Evolutionary conservation across 2,888 invertebrate species (phyloP), one percentile per base, ranked within the genome.

Genomic region (Gnatocerus cornutus): DNA sequence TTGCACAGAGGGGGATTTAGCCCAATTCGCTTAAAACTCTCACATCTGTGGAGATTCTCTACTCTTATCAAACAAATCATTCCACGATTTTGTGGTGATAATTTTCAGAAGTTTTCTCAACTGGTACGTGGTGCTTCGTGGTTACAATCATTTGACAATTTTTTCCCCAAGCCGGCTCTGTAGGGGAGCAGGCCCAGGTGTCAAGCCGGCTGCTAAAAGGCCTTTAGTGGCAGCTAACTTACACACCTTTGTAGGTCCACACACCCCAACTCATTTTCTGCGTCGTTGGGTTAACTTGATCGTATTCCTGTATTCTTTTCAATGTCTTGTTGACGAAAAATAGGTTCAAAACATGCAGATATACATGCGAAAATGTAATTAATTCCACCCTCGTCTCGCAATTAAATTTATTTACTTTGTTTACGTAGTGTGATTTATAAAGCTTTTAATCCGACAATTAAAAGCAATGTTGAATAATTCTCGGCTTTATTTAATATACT

Each of bases 251-350:
- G 81, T 81, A 78, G 77, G 77, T 75, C 76, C 71, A 70, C 75
- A 75, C 76, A 80, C 82, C 82, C 81, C 78, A 78, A 77, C 82
- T 83, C 78, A 84, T 84, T 84, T 84, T 84, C 83, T 82, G 82
- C 84, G 79, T 82, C 80, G 80, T 78, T 83, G 81, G 76, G 72
- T 79, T 81, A 80, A 82, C 79, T 82, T 79, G 80, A 78, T 68
- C 68, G 68, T 65, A 30, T 55, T 48, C 50, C 62, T 45, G 16
- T 63, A 9, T 30, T 33, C 55, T 55, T 30, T 55, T 55, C 55
- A 58, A 41, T 58, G 46, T 46, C 59, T 46, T 63, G 63, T 52
- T 63, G 63, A 63, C 9, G 39, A 45, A 29, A 45, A 46, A 10
- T 46, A 45, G 43, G 29, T 16, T 45, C 45, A 13, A 41, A 21